Evolutionary conservation across 2,888 invertebrate genomes (phyloP), one percentile per base, ranked within the genome.

Genomic region (Dendrolimus houi): DNA sequence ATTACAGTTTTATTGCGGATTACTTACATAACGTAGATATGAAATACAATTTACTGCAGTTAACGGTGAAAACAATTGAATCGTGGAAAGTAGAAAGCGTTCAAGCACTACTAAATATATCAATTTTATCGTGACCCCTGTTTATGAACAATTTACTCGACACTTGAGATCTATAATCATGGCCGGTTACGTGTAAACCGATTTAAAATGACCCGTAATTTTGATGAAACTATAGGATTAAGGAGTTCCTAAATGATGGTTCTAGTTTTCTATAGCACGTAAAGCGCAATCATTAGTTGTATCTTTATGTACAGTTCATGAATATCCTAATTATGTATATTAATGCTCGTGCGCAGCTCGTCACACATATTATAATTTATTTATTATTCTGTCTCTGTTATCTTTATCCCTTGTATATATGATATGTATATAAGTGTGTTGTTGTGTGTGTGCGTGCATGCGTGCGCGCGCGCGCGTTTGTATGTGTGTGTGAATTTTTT

Each of bases 81-180:
- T 81, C 74, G 64, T 86, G 83, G 85, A 87, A 85, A 86, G 86
- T 74, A 85, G 87, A 87, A 87, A 87, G 86, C 77, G 80, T 78
- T 79, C 76, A 12, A 12, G 40, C n/a, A n/a, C 8, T 14, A 8
- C 8, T n/a, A 10, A 29, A n/a, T 14, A 54, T 41, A 41, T 59
- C 78, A 69, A 67, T 56, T 57, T 17, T 62, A 62, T 55, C 8
- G 56, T 64, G 74, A 70, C 58, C 69, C 60, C n/a, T 59, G 1
- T 59, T 61, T 58, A 54, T 0, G 41, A 54, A 54, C 52, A 60
- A 54, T 65, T 53, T 41, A 13, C 47, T 12, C 47, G 47, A 12
- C 47, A 47, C 47, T 47, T 47, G 47, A 47, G 47, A 10, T 47
- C 47, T 47, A 47, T 47, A 10, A 47, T 47, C 12, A 47, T 47